These are phyloP conservation scores for Aspidiotus rigidus DNA, from an alignment of 2,888 invertebrate species.

Conservation along the genomic window DNA sequence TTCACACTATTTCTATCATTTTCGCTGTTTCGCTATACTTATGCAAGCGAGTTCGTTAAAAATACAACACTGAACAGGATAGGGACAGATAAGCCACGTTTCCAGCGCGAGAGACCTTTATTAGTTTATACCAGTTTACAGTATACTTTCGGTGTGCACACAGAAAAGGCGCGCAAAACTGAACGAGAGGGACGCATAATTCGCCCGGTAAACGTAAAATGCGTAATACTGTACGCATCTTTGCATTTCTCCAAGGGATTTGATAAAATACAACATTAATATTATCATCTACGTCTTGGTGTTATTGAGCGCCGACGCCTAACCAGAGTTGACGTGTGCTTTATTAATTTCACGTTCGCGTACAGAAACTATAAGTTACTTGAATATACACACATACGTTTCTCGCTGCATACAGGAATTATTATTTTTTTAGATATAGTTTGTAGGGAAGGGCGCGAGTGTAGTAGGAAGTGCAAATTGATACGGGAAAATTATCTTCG, in stretches of 20 bases:
- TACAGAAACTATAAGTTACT: background rate
- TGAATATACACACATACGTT: too few relatives aligned
- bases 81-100: slow-evolving; percentile 32
- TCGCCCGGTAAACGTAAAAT: slow-evolving; percentile 6
- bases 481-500: background rate
- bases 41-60: slow-evolving; percentile 22
- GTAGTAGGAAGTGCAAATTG: background rate
- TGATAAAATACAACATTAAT: slow-evolving; percentile 27
- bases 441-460: background rate
- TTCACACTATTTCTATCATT: too few relatives aligned
- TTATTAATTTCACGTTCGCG: slow-evolving; percentile 25
- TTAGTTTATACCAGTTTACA: slow-evolving; percentile 26
- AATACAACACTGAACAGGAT: slow-evolving; percentile 25
- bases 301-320: slow-evolving; percentile 7
- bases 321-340: slow-evolving; percentile 19
- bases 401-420: background rate
- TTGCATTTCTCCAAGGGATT: slow-evolving; percentile 30
- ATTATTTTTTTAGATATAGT: background rate
- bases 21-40: too few relatives aligned
- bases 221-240: slow-evolving; percentile 30
- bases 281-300: slow-evolving; percentile 17
- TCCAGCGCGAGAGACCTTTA: slow-evolving; percentile 25
- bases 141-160: slow-evolving; percentile 6
- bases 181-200: slow-evolving; percentile 13
- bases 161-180: slow-evolving; percentile 3